A percentile compares a stretch with the other conserved stretches of the same genome.
Conservation (phyloP, 2,888 invertebrate genomes). For the Eubasilissa splendida region DNA sequence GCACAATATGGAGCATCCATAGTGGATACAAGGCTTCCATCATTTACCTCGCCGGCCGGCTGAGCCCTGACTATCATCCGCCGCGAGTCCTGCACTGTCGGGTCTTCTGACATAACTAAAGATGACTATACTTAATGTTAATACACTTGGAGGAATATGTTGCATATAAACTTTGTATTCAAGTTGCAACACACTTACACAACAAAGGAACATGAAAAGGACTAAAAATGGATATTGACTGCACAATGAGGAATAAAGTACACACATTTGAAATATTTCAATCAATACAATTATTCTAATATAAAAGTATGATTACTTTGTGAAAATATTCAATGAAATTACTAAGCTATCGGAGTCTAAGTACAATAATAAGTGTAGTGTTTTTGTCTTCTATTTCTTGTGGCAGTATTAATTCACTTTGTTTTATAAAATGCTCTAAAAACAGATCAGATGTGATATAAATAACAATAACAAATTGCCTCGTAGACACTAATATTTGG, state of each 20-base stretch:
- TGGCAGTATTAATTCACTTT: constrained; percentile 41
- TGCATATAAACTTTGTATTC: constrained; percentile 15
- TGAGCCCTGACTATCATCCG: not conserved
- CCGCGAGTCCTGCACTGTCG: not conserved
- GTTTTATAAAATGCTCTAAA: not conserved
- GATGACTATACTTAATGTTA: not conserved
- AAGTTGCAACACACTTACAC: constrained; percentile 38
- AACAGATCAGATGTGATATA: not conserved
- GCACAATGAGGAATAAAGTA: constrained; percentile 37
- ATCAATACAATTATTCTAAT: constrained; percentile 21
- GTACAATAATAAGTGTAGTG: constrained; percentile 47
- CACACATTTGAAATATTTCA: constrained; percentile 8
- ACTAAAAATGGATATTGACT: constrained; percentile 31
- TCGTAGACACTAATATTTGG: constrained; percentile 51
- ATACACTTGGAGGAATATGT: constrained; percentile 18
- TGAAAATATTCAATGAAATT: constrained; percentile 8
- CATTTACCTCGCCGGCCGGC: too few relatives aligned
- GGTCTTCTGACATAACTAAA: too few relatives aligned
- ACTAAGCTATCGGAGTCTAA: constrained; percentile 34
- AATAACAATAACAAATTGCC: constrained; percentile 47
- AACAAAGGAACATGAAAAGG: constrained; percentile 49
- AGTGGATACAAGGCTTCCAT: too few relatives aligned
- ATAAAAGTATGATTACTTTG: not conserved
- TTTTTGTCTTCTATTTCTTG: constrained; percentile 39
- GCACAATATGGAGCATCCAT: not conserved